phyloP scores from a whole-genome alignment of 1,140 invertebrate genomes.

The Zaprionus davidi region DNA sequence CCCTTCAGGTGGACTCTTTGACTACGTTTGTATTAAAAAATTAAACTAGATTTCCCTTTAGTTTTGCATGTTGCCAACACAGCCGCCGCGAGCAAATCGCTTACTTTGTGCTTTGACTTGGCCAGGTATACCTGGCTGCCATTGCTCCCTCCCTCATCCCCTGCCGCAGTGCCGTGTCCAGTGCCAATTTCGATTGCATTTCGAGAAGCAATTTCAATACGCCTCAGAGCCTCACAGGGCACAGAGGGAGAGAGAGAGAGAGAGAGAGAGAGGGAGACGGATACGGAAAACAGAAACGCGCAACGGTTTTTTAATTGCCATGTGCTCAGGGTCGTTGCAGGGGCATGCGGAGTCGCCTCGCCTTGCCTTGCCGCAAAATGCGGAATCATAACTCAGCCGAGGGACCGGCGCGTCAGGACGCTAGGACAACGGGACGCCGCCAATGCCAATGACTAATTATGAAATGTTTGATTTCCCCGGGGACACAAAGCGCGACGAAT shows the following conservation, averaged over 20 bases:
- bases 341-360: background rate
- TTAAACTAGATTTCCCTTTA: constrained; percentile 82
- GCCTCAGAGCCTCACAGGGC: constrained; percentile 65
- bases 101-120: constrained; percentile 67
- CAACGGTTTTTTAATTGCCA: constrained; percentile 76
- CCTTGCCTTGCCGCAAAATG: constrained; percentile 45
- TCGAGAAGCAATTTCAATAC: constrained; percentile 79
- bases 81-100: constrained; percentile 64
- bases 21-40: constrained; percentile 76
- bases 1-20: constrained; percentile 52
- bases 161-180: constrained; percentile 37
- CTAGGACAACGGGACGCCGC: constrained; percentile 19
- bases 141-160: background rate
- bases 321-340: constrained; percentile 60
- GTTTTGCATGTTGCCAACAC: constrained; percentile 68
- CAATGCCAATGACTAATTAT: constrained; percentile 83
- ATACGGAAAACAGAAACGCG: constrained; percentile 63
- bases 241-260: background rate
- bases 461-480: constrained; percentile 84
- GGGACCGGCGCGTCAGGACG: constrained; percentile 35
- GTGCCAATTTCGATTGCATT: constrained; percentile 71
- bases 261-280: background rate
- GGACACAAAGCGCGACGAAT: constrained; percentile 71
- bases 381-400: constrained; percentile 69
- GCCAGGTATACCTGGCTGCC: constrained; percentile 10